Percentiles rank a stretch among this genome's conserved stretches.
Conservation (phyloP, 2,797 vertebrate species). For the Sebastolobus altivelis region DNA sequence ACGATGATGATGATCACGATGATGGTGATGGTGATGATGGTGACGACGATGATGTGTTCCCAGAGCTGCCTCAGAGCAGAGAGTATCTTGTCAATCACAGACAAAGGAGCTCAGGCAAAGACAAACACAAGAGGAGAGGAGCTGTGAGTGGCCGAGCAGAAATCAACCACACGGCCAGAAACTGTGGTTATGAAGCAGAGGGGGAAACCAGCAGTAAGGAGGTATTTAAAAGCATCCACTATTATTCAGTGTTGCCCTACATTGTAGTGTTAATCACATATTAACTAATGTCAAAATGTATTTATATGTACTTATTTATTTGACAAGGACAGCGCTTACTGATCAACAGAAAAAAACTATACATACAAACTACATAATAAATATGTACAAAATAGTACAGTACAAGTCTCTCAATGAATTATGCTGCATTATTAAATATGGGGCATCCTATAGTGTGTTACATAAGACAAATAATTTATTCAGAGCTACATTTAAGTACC, state of each 20-base stretch:
- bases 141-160: conserved; percentile 15
- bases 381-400: not conserved
- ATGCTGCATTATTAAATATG: not conserved
- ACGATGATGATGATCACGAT: conserved; percentile 42
- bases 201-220: conserved; percentile 67
- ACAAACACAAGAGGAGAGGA: conserved; percentile 62
- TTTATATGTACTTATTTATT: not conserved
- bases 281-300: not conserved
- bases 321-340: not conserved
- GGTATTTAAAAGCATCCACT: conserved; percentile 53
- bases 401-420: not conserved
- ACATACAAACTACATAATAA: not conserved
- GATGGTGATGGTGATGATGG: conserved; percentile 45
- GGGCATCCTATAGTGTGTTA: not conserved
- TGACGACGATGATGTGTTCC: conserved; percentile 75
- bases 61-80: conserved; percentile 70
- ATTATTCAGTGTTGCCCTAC: not conserved
- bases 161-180: conserved; percentile 3
- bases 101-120: conserved; percentile 57
- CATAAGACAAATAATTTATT: not conserved
- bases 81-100: conserved; percentile 54
- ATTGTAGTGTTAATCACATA: not conserved
- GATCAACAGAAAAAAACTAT: not conserved
- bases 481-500: not conserved
- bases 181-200: conserved; percentile 66